These are phyloP conservation scores for Boloria euphrosyne DNA, from an alignment of 2,888 invertebrate genomes.

Conservation along the genomic window DNA sequence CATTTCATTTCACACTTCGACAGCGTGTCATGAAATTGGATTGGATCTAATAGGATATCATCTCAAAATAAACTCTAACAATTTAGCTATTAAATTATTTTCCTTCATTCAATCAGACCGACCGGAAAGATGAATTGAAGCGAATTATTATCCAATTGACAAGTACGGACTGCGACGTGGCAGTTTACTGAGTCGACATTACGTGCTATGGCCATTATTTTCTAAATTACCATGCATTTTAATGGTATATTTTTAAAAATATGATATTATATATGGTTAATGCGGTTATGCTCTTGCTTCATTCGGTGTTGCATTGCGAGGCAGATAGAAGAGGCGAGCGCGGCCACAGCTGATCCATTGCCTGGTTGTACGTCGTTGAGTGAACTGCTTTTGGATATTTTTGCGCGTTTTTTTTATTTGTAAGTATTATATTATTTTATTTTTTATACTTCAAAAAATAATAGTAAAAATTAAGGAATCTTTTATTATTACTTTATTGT, in stretches of 20 bases:
- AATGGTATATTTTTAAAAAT: slow-evolving; percentile 8
- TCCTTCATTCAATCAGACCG: background rate
- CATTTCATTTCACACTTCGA: no score
- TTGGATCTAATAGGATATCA: background rate
- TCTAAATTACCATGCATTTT: background rate
- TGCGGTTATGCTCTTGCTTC: slow-evolving; percentile 34
- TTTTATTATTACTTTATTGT: slow-evolving; percentile 1
- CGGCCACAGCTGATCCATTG: slow-evolving; percentile 36
- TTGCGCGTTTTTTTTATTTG: slow-evolving; percentile 23
- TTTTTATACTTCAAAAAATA: background rate
- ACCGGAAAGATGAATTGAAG: slow-evolving; percentile 14
- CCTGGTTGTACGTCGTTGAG: slow-evolving; percentile 40
- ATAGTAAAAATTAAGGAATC: background rate
- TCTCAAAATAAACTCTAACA: slow-evolving; percentile 4
- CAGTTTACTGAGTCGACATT: background rate
- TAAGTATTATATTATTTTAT: slow-evolving; percentile 25
- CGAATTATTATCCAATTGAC: slow-evolving; percentile 7
- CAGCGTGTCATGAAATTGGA: no score
- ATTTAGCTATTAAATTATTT: slow-evolving; percentile 11
- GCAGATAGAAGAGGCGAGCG: slow-evolving; percentile 36
- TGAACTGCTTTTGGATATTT: slow-evolving; percentile 35
- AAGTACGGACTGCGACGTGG: slow-evolving; percentile 2
- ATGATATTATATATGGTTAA: slow-evolving; percentile 23
- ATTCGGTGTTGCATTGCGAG: slow-evolving; percentile 33
- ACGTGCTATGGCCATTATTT: background rate